phyloP scores from a whole-genome alignment of 2,797 vertebrate species.

The Clarias pachynema region DNA sequence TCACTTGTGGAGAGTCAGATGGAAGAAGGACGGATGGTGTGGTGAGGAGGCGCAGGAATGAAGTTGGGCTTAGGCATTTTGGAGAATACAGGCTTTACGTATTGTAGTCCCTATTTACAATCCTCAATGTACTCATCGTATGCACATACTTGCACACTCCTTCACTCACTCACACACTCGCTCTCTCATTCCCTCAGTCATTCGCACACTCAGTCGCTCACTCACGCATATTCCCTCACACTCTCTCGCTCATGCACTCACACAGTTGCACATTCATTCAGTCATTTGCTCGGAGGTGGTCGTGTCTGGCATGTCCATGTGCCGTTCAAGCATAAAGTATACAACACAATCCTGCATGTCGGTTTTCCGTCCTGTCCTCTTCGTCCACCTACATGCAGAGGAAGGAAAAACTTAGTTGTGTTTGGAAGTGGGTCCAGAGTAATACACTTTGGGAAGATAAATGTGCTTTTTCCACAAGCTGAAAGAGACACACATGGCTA shows the following conservation, averaged over 20 bases:
- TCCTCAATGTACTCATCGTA: background rate
- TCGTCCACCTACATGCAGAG: conserved; percentile 46
- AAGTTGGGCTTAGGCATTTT: background rate
- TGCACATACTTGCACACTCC: too few relatives aligned
- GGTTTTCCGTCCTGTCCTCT: conserved; percentile 24
- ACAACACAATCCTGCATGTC: conserved; percentile 39
- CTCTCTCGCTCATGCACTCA: too few relatives aligned
- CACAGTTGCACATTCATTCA: background rate
- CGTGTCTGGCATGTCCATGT: conserved; percentile 1
- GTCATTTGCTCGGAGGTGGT: background rate
- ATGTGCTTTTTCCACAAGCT: conserved; percentile 42
- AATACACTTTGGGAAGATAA: conserved; percentile 46
- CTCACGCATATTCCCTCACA: background rate
- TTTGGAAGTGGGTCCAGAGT: conserved; percentile 42
- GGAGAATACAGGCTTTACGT: background rate
- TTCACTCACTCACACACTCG: too few relatives aligned
- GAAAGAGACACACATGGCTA: conserved; percentile 37
- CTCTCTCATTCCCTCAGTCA: too few relatives aligned
- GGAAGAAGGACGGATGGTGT: background rate
- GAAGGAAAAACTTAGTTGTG: conserved; percentile 43
- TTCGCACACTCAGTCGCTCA: background rate
- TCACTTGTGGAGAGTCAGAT: conserved; percentile 9
- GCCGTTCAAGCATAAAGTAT: conserved; percentile 8
- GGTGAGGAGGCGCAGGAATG: conserved; percentile 1
- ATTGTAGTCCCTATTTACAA: conserved; percentile 1